Evolutionary conservation across 2,888 invertebrate genomes (phyloP), one percentile per base, ranked within the genome.

Genomic region (Eristalis tenax): DNA sequence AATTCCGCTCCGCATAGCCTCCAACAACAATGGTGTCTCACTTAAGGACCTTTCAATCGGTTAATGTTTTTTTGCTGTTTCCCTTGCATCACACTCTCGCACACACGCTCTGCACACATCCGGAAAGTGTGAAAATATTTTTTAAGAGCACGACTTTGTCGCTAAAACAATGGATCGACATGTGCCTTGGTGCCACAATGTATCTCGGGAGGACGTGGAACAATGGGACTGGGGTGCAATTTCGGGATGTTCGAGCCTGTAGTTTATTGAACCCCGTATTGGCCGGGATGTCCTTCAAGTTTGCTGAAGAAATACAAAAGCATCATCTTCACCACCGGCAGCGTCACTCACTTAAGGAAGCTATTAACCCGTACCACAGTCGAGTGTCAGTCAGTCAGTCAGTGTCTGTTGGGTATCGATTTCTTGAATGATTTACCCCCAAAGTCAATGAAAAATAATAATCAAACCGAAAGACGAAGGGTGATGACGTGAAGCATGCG

Each of bases 21-120:
- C 15, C 23, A 66, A 76, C 84, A 81, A 76, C 84, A 81, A 76
- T 80, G 63, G 71, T 68, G 80, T 80, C 84, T 84, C 76, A 85
- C 84, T 85, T 81, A 76, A 76, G 84, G 35, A 81, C 66, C 80
- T 81, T 85, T 85, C 81, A 84, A 84, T 84, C 84, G 84, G 75
- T 81, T 81, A 81, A 80, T 84, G 84, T 80, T 84, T 80, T 32
- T 73, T 61, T 66, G 70, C 64, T 70, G 69, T 70, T 70, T 11
- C 11, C 68, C 59, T 22, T 18, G n/a, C 22, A 50, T 59, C 10
- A 5, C 10, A 23, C 32, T 8, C 28, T 13, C 43, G 22, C 1
- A 8, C 22, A 38, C 15, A 65, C 38, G 3, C 26, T 26, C 32
- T 10, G 61, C 59, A 35, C 13, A 32, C 22, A 26, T 68, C 66